Evolutionary conservation across 2,797 vertebrate genomes (phyloP).

Genomic region (Notolepis coatsorum): DNA sequence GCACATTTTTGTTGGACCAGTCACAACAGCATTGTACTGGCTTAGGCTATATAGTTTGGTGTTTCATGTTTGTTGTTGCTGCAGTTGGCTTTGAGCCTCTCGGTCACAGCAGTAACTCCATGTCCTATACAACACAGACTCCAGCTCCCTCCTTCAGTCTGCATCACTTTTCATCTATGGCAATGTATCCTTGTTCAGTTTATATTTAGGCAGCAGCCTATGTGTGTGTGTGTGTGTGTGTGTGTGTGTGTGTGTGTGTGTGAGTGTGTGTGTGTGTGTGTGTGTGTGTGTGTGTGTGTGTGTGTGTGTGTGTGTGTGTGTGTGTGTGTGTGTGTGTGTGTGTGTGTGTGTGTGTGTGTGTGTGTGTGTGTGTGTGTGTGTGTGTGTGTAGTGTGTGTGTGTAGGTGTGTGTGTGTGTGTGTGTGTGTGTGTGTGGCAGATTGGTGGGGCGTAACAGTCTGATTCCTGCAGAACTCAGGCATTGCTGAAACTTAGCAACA

Average conservation of each 20-base stretch:
- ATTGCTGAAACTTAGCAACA: conserved; percentile 81
- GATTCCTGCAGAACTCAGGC: conserved; percentile 73
- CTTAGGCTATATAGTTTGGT: too few species aligned
- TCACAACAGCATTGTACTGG: too few species aligned
- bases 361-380: conserved; percentile 8
- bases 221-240: background rate
- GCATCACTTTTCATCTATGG: too few species aligned
- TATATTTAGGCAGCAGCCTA: too few species aligned
- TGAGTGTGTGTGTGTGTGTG: background rate
- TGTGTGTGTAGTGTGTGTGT: conserved; percentile 19
- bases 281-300: background rate
- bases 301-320: background rate
- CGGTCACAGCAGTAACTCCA: too few species aligned
- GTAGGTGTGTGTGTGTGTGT: conserved; percentile 12
- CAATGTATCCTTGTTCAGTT: too few species aligned
- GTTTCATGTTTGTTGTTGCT: too few species aligned
- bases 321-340: background rate
- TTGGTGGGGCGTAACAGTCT: conserved; percentile 64
- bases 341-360: background rate
- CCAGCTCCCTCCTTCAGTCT: too few species aligned
- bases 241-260: background rate
- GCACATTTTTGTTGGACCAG: too few species aligned
- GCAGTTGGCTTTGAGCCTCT: too few species aligned
- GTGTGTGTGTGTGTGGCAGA: conserved; percentile 40
- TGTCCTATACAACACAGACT: too few species aligned